These are phyloP conservation scores for Novumbra hubbsi DNA, from an alignment of 2,797 vertebrate genomes.

Conservation along the genomic window DNA sequence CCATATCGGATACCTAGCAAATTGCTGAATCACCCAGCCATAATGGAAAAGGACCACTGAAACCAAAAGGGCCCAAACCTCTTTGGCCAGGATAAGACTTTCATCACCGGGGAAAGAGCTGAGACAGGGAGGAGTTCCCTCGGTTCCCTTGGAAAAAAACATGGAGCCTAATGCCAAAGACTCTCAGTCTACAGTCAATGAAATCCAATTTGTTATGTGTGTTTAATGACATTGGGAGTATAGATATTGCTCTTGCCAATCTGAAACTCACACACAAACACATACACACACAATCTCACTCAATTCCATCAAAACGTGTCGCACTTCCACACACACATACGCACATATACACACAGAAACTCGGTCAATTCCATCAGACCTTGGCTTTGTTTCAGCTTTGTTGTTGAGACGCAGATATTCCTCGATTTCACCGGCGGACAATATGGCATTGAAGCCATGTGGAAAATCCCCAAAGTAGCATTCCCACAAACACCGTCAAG, in stretches of 20 bases:
- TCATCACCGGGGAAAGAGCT: background rate
- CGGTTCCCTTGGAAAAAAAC: background rate
- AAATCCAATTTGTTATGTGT: background rate
- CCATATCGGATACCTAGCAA: background rate
- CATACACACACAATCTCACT: constrained; percentile 34
- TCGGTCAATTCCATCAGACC: constrained; percentile 48
- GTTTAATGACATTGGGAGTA: background rate
- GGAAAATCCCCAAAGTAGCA: background rate
- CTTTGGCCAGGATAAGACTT: background rate
- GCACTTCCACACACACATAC: constrained; percentile 27
- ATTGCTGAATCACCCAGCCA: background rate
- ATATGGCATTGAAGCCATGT: constrained; percentile 50
- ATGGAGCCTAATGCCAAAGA: background rate
- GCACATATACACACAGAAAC: constrained; percentile 6
- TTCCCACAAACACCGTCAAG: constrained; percentile 42
- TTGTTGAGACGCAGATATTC: constrained; percentile 49
- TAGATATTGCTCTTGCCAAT: background rate
- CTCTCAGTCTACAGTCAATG: background rate
- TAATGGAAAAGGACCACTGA: background rate
- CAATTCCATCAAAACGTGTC: constrained; percentile 47
- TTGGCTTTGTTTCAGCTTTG: constrained; percentile 45
- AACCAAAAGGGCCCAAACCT: background rate
- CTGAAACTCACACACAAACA: background rate
- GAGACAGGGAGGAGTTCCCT: background rate
- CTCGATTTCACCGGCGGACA: constrained; percentile 41